Percentiles rank a stretch among this genome's conserved stretches.
phyloP scores from a whole-genome alignment of 2,888 invertebrate genomes.

The Pseudanteris insignis region DNA sequence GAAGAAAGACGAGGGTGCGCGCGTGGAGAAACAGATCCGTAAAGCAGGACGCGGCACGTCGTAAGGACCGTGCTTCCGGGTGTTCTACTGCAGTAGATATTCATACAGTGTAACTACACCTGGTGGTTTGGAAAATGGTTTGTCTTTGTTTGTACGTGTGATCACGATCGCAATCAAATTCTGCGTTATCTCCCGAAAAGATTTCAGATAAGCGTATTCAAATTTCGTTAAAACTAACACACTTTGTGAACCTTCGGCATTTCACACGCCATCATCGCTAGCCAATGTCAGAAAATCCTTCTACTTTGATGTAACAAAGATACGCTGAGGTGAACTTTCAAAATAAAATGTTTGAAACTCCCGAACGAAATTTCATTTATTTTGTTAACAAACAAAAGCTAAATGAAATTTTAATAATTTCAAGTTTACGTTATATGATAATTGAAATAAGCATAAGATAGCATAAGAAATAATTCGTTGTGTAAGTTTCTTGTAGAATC shows the following conservation, averaged over 20 bases:
- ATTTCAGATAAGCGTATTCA: slow-evolving; percentile 12
- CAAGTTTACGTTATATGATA: no score
- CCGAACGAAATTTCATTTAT: no score
- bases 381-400: no score
- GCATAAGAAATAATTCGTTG: no score
- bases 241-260: slow-evolving; percentile 2
- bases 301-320: no score
- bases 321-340: no score
- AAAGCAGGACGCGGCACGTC: slow-evolving; percentile 60
- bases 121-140: slow-evolving; percentile 49
- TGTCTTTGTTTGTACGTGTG: slow-evolving; percentile 32
- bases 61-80: slow-evolving; percentile 62
- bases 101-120: slow-evolving; percentile 53
- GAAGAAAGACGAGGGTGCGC: slow-evolving; percentile 27
- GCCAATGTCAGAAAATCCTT: no score
- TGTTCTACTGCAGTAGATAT: slow-evolving; percentile 56
- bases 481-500: slow-evolving; percentile 16
- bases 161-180: slow-evolving; percentile 14
- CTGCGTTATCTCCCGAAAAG: slow-evolving; percentile 11
- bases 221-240: slow-evolving; percentile 9
- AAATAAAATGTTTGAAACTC: no score
- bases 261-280: slow-evolving; percentile 17
- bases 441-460: no score
- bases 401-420: no score
- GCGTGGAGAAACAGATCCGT: slow-evolving; percentile 53